Conservation (phyloP, 2,797 vertebrate genomes). For the Okamejei kenojei region DNA sequence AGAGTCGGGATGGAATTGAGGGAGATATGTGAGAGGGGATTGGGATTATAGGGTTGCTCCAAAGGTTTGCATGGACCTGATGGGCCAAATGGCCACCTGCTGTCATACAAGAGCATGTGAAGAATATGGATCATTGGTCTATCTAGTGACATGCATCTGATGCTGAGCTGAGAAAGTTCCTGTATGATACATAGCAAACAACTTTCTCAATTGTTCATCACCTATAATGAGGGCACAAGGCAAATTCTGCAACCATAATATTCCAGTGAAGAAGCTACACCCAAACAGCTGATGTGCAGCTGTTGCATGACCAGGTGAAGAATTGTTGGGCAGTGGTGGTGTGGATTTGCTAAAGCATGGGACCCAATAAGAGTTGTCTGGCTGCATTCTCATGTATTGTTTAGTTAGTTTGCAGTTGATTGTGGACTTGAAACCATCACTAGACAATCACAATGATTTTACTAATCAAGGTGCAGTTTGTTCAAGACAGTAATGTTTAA, state of each 20-base stretch:
- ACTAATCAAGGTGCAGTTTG: not conserved
- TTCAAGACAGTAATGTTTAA: too few species aligned
- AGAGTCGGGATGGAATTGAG: too few species aligned
- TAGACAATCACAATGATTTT: not conserved
- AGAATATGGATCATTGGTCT: not conserved
- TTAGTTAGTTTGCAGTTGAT: not conserved
- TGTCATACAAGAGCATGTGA: too few species aligned
- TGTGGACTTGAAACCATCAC: not conserved
- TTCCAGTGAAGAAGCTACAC: not conserved
- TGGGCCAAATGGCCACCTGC: too few species aligned
- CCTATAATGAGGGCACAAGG: not conserved
- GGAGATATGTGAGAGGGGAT: too few species aligned
- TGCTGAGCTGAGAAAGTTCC: not conserved
- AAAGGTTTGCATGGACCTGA: too few species aligned
- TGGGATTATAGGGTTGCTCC: too few species aligned
- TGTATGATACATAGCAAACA: not conserved
- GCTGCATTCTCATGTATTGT: not conserved
- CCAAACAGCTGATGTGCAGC: not conserved
- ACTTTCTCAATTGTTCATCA: not conserved
- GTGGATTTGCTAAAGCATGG: too few species aligned
- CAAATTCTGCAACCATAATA: not conserved
- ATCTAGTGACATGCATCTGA: not conserved
- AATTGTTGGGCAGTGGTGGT: too few species aligned
- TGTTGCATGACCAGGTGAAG: not conserved
- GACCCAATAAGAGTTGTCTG: not conserved